Evolutionary conservation across 2,797 vertebrate genomes (phyloP).

Genomic region (Benthosema pterotum): DNA sequence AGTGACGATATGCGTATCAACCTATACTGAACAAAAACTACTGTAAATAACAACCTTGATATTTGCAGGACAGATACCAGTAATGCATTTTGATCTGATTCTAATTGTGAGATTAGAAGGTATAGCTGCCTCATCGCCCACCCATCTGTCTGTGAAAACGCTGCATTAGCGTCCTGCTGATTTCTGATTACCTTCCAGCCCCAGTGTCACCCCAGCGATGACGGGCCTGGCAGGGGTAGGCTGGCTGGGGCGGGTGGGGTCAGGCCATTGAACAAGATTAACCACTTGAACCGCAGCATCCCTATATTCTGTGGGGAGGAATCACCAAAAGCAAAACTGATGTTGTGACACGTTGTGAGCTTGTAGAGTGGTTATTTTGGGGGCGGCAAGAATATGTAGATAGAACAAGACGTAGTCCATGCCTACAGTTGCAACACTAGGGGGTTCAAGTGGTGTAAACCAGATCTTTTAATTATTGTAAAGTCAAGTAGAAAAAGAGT

Average conservation of each 20-base stretch:
- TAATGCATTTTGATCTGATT: no score
- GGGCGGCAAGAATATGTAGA: not conserved
- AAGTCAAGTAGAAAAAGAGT: no score
- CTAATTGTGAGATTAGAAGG: slow-evolving; percentile 48
- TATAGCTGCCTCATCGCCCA: slow-evolving; percentile 27
- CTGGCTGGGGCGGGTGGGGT: not conserved
- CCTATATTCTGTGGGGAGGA: no score
- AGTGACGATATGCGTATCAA: no score
- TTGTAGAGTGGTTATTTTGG: slow-evolving; percentile 5
- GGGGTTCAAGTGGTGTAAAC: no score
- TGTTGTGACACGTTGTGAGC: slow-evolving; percentile 7
- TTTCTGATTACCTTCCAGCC: slow-evolving; percentile 21
- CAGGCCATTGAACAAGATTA: slow-evolving; percentile 48
- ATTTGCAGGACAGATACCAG: no score
- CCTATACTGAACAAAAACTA: no score
- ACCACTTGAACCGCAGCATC: slow-evolving; percentile 12
- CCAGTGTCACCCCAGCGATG: slow-evolving; percentile 50
- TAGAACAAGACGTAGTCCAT: no score
- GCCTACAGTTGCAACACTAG: no score
- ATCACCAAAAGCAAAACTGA: slow-evolving; percentile 74
- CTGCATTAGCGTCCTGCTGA: slow-evolving; percentile 65
- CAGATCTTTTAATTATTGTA: no score
- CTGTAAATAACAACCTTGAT: no score
- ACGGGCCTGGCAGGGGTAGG: not conserved
- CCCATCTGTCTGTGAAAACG: slow-evolving; percentile 51